Percentiles rank a stretch among this genome's conserved stretches.
These are phyloP conservation scores for Henricia sp. DNA, from an alignment of 53 echinoderm and acorn worm genomes.

Conservation along the genomic window DNA sequence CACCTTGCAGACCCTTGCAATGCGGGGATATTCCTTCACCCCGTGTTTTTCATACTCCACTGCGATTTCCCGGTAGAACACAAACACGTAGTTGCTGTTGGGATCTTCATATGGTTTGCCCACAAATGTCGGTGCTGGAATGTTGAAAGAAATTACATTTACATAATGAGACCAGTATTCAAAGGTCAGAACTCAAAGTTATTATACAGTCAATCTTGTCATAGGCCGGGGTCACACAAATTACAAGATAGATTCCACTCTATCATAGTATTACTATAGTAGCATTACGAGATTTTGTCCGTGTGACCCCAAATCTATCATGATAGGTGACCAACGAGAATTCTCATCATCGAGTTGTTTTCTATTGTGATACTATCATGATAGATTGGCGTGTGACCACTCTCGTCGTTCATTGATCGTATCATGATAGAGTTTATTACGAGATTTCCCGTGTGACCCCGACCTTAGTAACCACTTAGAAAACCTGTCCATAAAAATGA, in stretches of 20 bases:
- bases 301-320: too few relatives aligned
- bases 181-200: not conserved
- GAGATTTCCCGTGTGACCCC: too few relatives aligned
- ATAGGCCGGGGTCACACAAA: too few relatives aligned
- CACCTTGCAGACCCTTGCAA: slow-evolving; percentile 17
- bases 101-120: slow-evolving; percentile 16
- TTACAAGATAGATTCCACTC: not conserved
- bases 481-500: not conserved
- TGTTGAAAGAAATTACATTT: not conserved
- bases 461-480: not conserved
- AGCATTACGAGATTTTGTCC: too few relatives aligned
- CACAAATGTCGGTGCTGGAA: not conserved
- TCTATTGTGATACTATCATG: too few relatives aligned
- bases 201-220: not conserved
- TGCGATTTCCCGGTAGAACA: slow-evolving; percentile 11
- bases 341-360: too few relatives aligned
- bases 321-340: too few relatives aligned
- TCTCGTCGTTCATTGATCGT: not conserved
- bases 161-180: not conserved
- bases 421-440: not conserved
- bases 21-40: not conserved
- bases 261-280: too few relatives aligned
- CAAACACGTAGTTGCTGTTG: not conserved
- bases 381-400: too few relatives aligned
- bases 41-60: not conserved